These are phyloP conservation scores for Xyrauchen texanus DNA, from an alignment of 2,113 vertebrate species.

Conservation along the genomic window DNA sequence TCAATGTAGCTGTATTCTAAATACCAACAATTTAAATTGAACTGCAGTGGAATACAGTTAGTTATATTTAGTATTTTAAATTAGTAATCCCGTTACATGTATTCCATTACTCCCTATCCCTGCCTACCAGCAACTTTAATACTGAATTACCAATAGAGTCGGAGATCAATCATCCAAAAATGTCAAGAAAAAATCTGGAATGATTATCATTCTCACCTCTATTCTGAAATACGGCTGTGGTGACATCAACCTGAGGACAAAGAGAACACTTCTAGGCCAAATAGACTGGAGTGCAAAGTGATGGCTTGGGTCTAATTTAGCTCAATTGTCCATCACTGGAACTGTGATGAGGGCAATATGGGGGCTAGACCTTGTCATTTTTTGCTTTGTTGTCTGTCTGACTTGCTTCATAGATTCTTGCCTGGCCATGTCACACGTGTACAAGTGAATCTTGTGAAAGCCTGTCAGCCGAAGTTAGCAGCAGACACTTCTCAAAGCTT, in stretches of 20 bases:
- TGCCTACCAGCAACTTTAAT: background rate
- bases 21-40: too few species aligned
- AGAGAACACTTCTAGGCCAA: background rate
- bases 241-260: slow-evolving; percentile 11
- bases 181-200: background rate
- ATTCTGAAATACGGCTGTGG: background rate
- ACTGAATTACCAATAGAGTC: slow-evolving; percentile 23
- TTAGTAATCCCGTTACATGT: too few species aligned
- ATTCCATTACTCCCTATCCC: too few species aligned
- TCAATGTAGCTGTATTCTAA: too few species aligned
- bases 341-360: slow-evolving; percentile 25
- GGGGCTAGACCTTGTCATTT: slow-evolving; percentile 31
- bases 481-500: slow-evolving; percentile 1
- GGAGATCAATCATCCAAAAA: slow-evolving; percentile 15
- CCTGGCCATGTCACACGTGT: slow-evolving; percentile 6
- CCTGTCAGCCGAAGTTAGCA: slow-evolving; percentile 12
- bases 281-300: slow-evolving; percentile 2
- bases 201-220: slow-evolving; percentile 14
- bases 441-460: slow-evolving; percentile 5
- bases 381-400: slow-evolving; percentile 4
- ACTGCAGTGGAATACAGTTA: too few species aligned
- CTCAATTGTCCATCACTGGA: slow-evolving; percentile 29
- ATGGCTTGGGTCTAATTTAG: slow-evolving; percentile 37
- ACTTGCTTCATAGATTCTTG: background rate
- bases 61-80: too few species aligned